Evolutionary conservation across 2,797 vertebrate genomes (phyloP).

Genomic region (Acestrorhynchus altus): DNA sequence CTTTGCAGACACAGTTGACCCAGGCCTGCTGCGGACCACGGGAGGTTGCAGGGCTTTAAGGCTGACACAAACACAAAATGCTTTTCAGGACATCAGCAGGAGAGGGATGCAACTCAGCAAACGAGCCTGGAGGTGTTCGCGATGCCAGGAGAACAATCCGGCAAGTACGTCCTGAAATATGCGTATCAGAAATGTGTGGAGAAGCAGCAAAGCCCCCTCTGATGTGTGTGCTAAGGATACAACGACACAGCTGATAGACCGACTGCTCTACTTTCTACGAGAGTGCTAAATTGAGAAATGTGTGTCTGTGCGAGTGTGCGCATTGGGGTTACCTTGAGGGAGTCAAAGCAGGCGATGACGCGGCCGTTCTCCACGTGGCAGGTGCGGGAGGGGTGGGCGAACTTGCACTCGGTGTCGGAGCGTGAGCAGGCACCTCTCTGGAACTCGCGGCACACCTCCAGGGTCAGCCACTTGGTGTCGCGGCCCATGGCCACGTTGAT

Average conservation of each 20-base stretch:
- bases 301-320: background rate
- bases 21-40: constrained; percentile 39
- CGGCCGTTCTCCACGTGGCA: constrained; percentile 99
- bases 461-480: constrained; percentile 98
- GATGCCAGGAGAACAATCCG: background rate
- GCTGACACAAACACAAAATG: constrained; percentile 47
- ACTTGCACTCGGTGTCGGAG: constrained; percentile 96
- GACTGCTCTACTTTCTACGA: background rate
- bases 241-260: background rate
- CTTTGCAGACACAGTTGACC: constrained; percentile 26
- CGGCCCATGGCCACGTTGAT: constrained; percentile 93
- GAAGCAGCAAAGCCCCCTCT: background rate
- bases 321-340: constrained; percentile 90
- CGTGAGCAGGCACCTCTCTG: constrained; percentile 97
- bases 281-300: constrained; percentile 15
- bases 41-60: constrained; percentile 54
- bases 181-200: background rate
- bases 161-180: background rate
- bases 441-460: constrained; percentile 99
- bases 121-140: constrained; percentile 33
- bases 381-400: constrained; percentile 94
- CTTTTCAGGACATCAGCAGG: constrained; percentile 52
- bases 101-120: constrained; percentile 51
- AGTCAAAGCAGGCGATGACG: constrained; percentile 99
- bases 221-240: background rate